phyloP scores from a whole-genome alignment of 2,888 invertebrate species.

The Hydriomena furcata region DNA sequence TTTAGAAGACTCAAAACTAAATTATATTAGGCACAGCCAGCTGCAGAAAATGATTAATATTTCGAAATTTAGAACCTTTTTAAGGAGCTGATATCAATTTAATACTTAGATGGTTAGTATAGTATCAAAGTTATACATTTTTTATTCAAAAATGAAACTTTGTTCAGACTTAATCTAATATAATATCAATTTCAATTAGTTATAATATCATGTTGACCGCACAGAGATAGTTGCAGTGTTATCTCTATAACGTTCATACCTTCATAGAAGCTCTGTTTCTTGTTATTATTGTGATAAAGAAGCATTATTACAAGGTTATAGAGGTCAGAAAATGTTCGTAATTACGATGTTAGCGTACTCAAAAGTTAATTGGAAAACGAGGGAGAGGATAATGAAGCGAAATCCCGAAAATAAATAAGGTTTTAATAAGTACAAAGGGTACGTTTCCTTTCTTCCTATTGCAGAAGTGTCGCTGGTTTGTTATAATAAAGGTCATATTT shows the following conservation, averaged over 20 bases:
- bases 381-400: slow-evolving; percentile 13
- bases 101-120: no score
- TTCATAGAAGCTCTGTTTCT: not conserved
- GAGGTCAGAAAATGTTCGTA: slow-evolving; percentile 31
- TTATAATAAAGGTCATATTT: slow-evolving; percentile 1
- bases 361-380: slow-evolving; percentile 33
- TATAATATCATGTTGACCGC: no score
- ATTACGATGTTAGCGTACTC: slow-evolving; percentile 28
- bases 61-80: no score
- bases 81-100: no score
- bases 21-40: no score
- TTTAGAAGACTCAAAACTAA: no score
- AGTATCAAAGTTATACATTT: no score
- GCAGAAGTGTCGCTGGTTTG: slow-evolving; percentile 2
- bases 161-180: no score
- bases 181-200: no score
- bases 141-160: no score
- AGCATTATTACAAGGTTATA: slow-evolving; percentile 27
- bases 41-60: no score
- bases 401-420: slow-evolving; percentile 17
- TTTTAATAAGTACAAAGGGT: not conserved
- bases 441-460: not conserved
- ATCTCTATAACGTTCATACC: slow-evolving; percentile 14
- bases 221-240: no score
- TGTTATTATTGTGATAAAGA: slow-evolving; percentile 13